Percentiles rank a stretch among this genome's conserved stretches.
These are phyloP conservation scores for Colaptes auratus DNA, from an alignment of 2,113 vertebrate species.

Conservation along the genomic window DNA sequence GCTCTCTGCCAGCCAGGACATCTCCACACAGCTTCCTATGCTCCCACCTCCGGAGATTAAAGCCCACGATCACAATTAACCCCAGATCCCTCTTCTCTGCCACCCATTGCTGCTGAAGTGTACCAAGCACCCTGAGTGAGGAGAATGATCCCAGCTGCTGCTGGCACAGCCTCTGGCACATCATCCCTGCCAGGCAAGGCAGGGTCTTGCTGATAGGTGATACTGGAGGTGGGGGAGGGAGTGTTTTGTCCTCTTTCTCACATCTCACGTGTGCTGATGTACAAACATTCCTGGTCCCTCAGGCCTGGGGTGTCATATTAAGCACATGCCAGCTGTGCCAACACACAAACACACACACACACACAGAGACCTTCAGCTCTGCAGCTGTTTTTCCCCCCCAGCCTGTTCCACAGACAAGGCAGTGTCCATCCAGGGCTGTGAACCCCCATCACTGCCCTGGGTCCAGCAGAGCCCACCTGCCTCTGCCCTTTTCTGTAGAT, in stretches of 20 bases:
- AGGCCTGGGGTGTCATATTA: background rate
- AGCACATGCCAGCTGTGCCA: accelerated
- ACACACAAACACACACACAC: accelerated
- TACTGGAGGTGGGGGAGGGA: accelerated
- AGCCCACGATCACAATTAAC: background rate
- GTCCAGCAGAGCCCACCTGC: background rate
- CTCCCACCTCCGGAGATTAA: background rate
- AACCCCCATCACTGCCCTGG: accelerated
- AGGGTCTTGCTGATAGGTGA: accelerated
- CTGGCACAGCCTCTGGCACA: background rate
- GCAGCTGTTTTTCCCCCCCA: background rate
- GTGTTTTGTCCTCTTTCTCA: background rate
- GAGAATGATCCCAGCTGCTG: background rate
- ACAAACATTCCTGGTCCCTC: background rate
- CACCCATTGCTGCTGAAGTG: accelerated
- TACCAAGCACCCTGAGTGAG: background rate
- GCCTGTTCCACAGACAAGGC: accelerated
- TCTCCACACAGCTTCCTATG: accelerated
- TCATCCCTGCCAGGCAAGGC: background rate
- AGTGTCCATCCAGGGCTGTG: accelerated
- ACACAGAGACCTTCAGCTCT: background rate
- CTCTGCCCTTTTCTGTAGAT: background rate
- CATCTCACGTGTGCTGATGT: background rate
- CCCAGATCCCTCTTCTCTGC: background rate
- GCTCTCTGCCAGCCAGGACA: background rate